These are phyloP conservation scores for Urocolius indicus DNA, from an alignment of 2,113 vertebrate species.

Conservation along the genomic window DNA sequence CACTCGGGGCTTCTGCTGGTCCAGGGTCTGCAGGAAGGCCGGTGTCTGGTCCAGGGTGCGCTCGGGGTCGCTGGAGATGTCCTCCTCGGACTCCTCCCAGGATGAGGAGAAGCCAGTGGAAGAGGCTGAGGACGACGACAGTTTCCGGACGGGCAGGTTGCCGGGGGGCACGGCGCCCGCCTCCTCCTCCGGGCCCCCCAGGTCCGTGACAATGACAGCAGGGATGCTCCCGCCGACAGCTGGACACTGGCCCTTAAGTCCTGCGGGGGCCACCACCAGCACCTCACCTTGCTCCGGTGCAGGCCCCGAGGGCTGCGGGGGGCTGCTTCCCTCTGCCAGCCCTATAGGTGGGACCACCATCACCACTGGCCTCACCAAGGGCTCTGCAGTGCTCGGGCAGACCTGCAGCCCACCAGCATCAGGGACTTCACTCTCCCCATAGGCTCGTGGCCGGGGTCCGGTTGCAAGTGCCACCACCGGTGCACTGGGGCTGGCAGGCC, in stretches of 20 bases:
- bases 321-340: background rate
- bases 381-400: background rate
- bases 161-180: conserved; percentile 70
- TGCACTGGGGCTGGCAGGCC: conserved; percentile 20
- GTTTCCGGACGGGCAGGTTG: conserved; percentile 84
- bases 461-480: background rate
- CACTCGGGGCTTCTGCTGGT: conserved; percentile 89
- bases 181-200: conserved; percentile 82
- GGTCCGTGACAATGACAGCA: conserved; percentile 91
- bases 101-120: conserved; percentile 97
- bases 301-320: background rate
- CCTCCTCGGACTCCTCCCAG: conserved; percentile 97
- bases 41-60: conserved; percentile 85
- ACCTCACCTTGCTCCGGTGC: background rate
- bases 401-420: background rate
- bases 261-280: background rate
- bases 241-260: background rate
- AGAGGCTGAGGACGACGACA: conserved; percentile 95
- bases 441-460: background rate
- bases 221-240: conserved; percentile 77
- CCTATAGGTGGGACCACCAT: background rate
- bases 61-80: conserved; percentile 95
- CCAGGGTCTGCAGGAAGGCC: conserved; percentile 85
- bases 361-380: rapidly evolving
- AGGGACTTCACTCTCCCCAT: background rate